Conservation (phyloP, 2,797 vertebrate genomes). For the Choloepus didactylus region DNA sequence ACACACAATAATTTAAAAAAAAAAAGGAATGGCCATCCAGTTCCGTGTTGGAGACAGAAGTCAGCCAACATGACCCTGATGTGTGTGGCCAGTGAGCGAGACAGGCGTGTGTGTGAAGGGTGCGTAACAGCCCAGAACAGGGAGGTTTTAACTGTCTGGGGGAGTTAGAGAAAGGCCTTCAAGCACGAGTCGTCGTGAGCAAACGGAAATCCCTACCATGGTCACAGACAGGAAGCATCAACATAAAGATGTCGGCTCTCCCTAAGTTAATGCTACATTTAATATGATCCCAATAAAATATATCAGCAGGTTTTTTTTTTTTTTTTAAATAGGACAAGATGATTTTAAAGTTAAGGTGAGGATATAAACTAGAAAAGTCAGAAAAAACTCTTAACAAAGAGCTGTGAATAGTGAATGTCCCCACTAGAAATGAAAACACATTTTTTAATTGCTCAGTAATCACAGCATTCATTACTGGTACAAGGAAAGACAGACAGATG, state of each 20-base stretch:
- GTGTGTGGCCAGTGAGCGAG: not conserved
- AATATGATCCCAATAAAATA: not conserved
- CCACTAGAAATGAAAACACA: not conserved
- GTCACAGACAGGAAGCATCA: not conserved
- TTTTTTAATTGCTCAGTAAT: not conserved
- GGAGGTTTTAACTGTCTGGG: not conserved
- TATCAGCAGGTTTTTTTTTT: not conserved
- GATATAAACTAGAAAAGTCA: constrained; percentile 34
- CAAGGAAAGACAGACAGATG: not conserved
- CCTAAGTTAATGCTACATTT: not conserved
- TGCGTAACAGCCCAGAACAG: not conserved
- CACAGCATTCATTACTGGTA: not conserved
- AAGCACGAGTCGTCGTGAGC: not conserved
- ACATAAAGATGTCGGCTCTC: not conserved
- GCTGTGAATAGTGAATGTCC: not conserved
- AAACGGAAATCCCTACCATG: not conserved
- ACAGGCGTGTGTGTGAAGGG: not conserved
- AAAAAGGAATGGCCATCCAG: not conserved
- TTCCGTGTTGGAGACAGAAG: not conserved
- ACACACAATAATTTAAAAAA: no score
- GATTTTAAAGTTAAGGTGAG: not conserved
- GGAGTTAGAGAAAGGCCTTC: not conserved
- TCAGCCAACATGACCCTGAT: not conserved
- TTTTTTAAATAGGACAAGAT: not conserved
- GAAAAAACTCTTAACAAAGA: not conserved